Percentiles rank a stretch among this genome's conserved stretches.
Conservation (phyloP, 2,113 vertebrate species). For the Stomatorhinus ivindoensis region DNA sequence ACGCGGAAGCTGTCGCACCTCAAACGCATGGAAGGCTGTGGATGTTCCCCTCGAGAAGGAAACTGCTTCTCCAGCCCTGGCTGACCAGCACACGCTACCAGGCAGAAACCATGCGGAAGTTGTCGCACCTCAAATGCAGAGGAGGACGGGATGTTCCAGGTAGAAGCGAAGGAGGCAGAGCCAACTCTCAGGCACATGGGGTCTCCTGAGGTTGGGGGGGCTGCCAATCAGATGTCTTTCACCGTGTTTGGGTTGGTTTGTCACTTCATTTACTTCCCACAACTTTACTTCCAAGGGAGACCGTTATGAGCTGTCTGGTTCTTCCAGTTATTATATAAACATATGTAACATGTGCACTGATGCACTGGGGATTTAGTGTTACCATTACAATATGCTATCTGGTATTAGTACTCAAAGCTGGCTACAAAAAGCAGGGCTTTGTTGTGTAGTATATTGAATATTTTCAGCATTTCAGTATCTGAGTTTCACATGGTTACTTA, state of each 20-base stretch:
- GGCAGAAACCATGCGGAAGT: conserved; percentile 24
- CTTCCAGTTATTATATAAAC: background rate
- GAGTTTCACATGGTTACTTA: background rate
- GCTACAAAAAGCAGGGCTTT: background rate
- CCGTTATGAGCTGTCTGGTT: background rate
- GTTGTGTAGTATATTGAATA: background rate
- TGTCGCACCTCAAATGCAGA: conserved; percentile 11
- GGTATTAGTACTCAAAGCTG: background rate
- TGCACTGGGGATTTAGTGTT: background rate
- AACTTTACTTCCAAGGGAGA: background rate
- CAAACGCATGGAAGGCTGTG: background rate
- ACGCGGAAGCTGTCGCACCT: conserved; percentile 28
- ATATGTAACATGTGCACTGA: background rate
- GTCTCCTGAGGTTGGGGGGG: background rate
- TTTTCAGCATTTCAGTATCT: background rate
- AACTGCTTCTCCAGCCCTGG: background rate
- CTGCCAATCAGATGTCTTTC: background rate
- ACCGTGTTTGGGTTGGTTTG: background rate
- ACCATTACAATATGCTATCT: background rate
- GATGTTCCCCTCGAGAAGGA: background rate
- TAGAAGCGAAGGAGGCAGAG: background rate
- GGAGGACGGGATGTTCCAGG: background rate
- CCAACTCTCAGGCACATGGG: background rate
- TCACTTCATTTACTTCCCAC: background rate
- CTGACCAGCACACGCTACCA: background rate